These are phyloP conservation scores for Cyanocitta stelleri DNA, from an alignment of 2,113 vertebrate genomes.

Conservation along the genomic window DNA sequence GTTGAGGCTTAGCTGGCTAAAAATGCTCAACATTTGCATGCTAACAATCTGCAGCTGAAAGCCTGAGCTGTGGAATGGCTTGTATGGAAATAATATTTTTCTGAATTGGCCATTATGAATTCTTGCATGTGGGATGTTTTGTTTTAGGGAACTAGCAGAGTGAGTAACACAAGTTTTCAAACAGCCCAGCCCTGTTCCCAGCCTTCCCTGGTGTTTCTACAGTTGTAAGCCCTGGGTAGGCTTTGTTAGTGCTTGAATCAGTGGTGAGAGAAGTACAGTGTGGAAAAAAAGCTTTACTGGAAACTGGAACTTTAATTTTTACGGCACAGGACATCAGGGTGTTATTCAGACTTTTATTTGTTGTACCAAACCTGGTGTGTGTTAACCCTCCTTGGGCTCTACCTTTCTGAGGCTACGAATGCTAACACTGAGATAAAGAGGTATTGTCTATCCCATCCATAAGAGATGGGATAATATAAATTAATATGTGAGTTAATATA, in stretches of 20 bases:
- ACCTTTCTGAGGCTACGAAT: neutral
- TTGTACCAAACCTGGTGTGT: neutral
- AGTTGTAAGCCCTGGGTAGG: neutral
- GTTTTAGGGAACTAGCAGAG: constrained; percentile 16
- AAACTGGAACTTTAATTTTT: neutral
- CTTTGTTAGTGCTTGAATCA: neutral
- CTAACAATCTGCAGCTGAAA: neutral
- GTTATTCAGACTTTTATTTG: neutral
- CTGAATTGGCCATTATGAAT: constrained; percentile 16
- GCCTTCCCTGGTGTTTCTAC: neutral
- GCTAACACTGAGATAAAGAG: neutral
- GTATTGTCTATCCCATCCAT: neutral
- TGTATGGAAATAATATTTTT: constrained; percentile 21
- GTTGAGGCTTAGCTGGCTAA: neutral
- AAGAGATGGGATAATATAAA: neutral
- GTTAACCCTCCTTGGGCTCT: neutral
- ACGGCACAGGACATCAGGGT: neutral
- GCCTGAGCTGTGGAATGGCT: neutral
- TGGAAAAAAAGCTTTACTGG: neutral
- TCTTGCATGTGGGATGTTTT: constrained; percentile 36
- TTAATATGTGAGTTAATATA: neutral
- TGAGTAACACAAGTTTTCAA: constrained; percentile 34
- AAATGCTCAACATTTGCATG: neutral
- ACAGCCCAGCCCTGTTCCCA: constrained; percentile 25
- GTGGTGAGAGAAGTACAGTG: neutral